Evolutionary conservation across 2,113 vertebrate genomes (phyloP).

Genomic region (Tiliqua scincoides): DNA sequence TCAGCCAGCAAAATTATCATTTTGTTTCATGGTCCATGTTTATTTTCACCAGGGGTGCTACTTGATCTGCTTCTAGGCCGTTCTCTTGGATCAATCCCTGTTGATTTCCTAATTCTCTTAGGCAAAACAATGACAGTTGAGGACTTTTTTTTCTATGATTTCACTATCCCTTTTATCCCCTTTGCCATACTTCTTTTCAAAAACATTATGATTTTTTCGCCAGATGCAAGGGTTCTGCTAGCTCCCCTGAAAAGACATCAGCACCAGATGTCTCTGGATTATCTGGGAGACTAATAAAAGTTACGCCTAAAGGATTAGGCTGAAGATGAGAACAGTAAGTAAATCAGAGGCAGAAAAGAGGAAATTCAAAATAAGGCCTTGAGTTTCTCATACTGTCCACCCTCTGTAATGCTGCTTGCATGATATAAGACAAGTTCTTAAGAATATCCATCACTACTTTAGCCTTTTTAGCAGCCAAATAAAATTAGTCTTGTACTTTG

Average conservation of each 20-base stretch:
- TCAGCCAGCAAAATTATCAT: too few relatives aligned
- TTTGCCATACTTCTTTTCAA: conserved; percentile 54
- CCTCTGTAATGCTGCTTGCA: background rate
- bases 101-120: conserved; percentile 14
- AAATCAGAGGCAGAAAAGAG: conserved; percentile 24
- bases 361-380: too few relatives aligned
- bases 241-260: conserved; percentile 56
- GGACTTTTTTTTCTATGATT: conserved; percentile 61
- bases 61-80: background rate
- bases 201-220: conserved; percentile 61
- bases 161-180: conserved; percentile 18
- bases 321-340: conserved; percentile 35
- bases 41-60: background rate
- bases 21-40: background rate
- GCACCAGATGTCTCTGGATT: conserved; percentile 72
- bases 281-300: conserved; percentile 68
- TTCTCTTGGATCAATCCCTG: background rate
- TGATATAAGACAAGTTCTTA: background rate
- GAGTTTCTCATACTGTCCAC: too few relatives aligned
- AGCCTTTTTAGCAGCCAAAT: background rate
- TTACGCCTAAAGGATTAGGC: conserved; percentile 66
- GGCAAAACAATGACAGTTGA: conserved; percentile 24
- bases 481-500: conserved; percentile 8
- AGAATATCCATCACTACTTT: background rate
- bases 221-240: conserved; percentile 69